These are phyloP conservation scores for Castor canadensis DNA, from an alignment of 2,113 vertebrate species.

Conservation along the genomic window DNA sequence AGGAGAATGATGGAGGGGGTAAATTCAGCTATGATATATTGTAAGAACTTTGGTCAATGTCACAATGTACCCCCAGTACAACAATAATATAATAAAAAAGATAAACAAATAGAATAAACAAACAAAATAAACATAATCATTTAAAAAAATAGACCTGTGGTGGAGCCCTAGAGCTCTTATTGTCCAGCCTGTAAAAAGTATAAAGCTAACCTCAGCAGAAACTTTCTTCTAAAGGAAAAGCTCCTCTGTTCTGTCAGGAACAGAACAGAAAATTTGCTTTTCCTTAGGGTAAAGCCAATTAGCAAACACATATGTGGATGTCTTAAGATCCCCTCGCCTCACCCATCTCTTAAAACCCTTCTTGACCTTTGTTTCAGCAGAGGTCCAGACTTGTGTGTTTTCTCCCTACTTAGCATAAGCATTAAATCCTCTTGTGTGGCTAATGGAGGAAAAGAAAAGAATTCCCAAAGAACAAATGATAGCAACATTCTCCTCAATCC, in stretches of 20 bases:
- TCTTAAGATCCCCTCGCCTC: rapidly evolving
- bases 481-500: not conserved
- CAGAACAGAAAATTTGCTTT: not conserved
- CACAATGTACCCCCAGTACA: too few species aligned
- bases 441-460: not conserved
- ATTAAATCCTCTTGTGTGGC: not conserved
- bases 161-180: too few species aligned
- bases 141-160: too few species aligned
- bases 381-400: not conserved
- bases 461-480: not conserved
- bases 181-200: rapidly evolving
- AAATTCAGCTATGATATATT: too few species aligned
- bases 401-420: not conserved
- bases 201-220: not conserved
- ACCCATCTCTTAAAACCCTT: not conserved
- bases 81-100: too few species aligned
- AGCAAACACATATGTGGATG: not conserved
- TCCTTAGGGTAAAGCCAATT: not conserved
- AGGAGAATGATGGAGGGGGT: too few species aligned
- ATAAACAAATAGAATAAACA: too few species aligned
- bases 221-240: not conserved
- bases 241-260: not conserved
- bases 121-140: too few species aligned
- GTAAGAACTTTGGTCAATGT: too few species aligned
- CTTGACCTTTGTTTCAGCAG: not conserved